These are phyloP conservation scores for Drosophila anomelani DNA, from an alignment of 2,888 invertebrate genomes.

Conservation along the genomic window DNA sequence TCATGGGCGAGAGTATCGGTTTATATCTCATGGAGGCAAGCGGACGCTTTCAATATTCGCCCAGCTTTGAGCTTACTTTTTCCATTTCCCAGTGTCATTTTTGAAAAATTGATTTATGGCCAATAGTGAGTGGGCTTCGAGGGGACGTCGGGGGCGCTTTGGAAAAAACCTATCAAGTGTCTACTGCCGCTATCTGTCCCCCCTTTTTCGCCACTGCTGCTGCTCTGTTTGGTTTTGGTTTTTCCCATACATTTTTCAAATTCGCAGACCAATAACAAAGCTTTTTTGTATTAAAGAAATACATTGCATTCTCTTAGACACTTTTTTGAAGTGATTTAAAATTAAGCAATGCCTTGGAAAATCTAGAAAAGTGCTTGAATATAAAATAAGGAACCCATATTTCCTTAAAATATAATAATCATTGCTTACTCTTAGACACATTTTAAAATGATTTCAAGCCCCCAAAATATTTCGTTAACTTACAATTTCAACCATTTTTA, in stretches of 20 bases:
- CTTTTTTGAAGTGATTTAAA: background rate
- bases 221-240: constrained; percentile 28
- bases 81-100: constrained; percentile 78
- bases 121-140: constrained; percentile 59
- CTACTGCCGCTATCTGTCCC: constrained; percentile 20
- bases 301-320: no score
- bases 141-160: background rate
- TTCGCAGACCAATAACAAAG: background rate
- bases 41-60: constrained; percentile 71
- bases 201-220: background rate
- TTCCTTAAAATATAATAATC: background rate
- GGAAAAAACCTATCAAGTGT: constrained; percentile 76
- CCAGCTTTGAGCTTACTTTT: constrained; percentile 79
- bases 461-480: background rate
- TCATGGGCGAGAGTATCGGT: constrained; percentile 31
- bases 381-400: no score
- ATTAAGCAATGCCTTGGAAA: background rate
- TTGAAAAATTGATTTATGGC: constrained; percentile 78
- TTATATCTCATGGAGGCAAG: constrained; percentile 28
- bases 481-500: background rate
- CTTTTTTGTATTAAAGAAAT: no score
- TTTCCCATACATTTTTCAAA: constrained; percentile 55
- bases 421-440: no score
- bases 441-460: background rate
- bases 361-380: background rate